Evolutionary conservation across 2,888 invertebrate species (phyloP), one percentile per base, ranked within the genome.

Genomic region (Drosophila lacicola): DNA sequence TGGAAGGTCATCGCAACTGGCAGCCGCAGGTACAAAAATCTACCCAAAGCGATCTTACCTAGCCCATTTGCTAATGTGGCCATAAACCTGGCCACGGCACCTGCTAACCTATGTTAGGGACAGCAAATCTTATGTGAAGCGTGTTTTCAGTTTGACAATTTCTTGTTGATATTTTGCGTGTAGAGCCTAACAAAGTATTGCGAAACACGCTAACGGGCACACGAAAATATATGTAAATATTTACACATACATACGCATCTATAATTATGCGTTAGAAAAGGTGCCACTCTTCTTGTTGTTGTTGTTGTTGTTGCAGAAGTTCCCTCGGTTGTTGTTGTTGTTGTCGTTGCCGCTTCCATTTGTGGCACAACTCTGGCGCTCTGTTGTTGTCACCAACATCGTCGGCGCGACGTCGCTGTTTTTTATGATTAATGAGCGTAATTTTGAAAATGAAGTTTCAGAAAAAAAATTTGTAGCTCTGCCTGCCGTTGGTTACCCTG

Each of bases 371-470:
- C 42, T 13, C 25, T 39, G 11, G 6, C 19, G 14, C 19, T 19
- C 29, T 41, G 36, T 29, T 44, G 54, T 60, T 58, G 60, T 36
- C 63, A 63, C 56, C 78, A 46, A 63, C 64, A 54, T 47, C 21
- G 41, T 29, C 37, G 54, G 29, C 60, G 36, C 45, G 9, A 25
- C 19, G 63, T 64, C 54, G 19, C 39, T 67, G 50, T 62, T 63
- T 61, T 63, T 47, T 61, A 71, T 84, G 88, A 84, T 85, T 82
- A 84, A 88, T 85, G 88, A 74, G 69, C 68, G 65, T 71, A 58
- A 82, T 83, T 82, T 82, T 64, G n/a, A 74, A 72, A 82, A 83
- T 80, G 67, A 74, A 87, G 81, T 82, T 83, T 72, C 61, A 69
- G 70, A 78, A 70, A 70, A 25, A 25, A 25, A 29, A 29, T 8